Base-by-base conservation (phyloP, 2,888 invertebrate species). In the Ochropleura plecta region DNA sequence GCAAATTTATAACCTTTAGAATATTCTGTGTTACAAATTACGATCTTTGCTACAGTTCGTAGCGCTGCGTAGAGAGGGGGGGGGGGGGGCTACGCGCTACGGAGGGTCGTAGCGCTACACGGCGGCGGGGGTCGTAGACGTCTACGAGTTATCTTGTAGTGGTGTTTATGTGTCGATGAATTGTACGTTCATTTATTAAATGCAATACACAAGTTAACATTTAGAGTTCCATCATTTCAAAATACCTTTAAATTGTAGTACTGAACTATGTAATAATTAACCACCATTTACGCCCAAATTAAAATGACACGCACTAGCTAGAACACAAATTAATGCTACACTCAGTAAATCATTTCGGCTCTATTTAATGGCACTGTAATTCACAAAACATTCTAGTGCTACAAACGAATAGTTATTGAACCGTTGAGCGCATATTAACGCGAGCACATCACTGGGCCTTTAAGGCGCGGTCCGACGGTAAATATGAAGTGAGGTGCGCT, bases 61-160 rank as follows among this genome's bases (percentile, higher is more conserved):
- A 76, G 84, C 81, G 64, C 44, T 63, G 63, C 79, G 86, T 86
- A 82, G 82, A 78, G 86, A 83, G 81, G 46, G 82, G 75, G 70
- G 85, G 84, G 84, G 59, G 78, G 75, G 18, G 20, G 46, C 88
- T 88, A 68, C 78, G 85, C 64, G 82, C 90, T 90, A 88, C 90
- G 83, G 60, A 82, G 85, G 79, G 83, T 82, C 85, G 87, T 86
- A 84, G 86, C 63, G 85, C 78, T 80, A 73, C 76, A 69, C 73
- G 66, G 44, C 73, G 66, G 44, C 67, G 76, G 74, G 77, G 80
- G 69, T 79, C 77, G 86, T 80, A 85, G 73, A 64, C 74, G 73
- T 70, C 66, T 78, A 76, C 74, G 81, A 69, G 55, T 20, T 51
- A 55, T 69, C 63, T 74, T 62, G 69, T 73, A 74, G 83, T 63